phyloP scores from a whole-genome alignment of 2,797 vertebrate species.

The Leuciscus waleckii region DNA sequence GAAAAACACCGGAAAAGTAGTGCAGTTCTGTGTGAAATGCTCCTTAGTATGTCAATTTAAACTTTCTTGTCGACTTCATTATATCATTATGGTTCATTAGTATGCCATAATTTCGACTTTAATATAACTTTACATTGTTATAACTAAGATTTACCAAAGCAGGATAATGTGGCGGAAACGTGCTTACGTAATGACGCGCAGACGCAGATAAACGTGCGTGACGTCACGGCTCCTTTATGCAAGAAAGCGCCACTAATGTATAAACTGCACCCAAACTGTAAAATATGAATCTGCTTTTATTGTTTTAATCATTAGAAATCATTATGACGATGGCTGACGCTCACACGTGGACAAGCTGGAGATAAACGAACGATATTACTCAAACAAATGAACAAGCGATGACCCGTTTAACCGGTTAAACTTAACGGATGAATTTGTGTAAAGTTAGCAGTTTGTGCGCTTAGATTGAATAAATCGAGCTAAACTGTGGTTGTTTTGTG shows the following conservation, averaged over 20 bases:
- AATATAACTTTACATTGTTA: too few species aligned
- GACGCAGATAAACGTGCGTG: neutral
- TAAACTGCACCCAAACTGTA: neutral
- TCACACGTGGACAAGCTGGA: neutral
- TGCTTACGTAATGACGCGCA: neutral
- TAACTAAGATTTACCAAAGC: too few species aligned
- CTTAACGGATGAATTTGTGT: neutral
- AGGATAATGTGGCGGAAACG: neutral
- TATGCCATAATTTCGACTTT: neutral
- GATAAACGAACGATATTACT: neutral
- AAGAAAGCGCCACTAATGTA: neutral
- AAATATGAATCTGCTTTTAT: neutral
- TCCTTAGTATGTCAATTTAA: neutral
- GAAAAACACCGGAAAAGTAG: too few species aligned
- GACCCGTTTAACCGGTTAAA: neutral
- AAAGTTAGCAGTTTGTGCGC: too few species aligned
- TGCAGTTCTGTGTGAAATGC: too few species aligned
- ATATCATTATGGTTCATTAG: too few species aligned
- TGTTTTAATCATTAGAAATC: neutral
- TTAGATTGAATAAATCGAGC: neutral
- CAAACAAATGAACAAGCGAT: neutral
- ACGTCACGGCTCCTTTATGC: neutral
- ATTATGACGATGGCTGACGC: neutral
- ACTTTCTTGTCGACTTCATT: neutral
- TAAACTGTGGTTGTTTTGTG: neutral